These are phyloP conservation scores for Synodontis membranacea DNA, from an alignment of 2,113 vertebrate species.

Conservation along the genomic window DNA sequence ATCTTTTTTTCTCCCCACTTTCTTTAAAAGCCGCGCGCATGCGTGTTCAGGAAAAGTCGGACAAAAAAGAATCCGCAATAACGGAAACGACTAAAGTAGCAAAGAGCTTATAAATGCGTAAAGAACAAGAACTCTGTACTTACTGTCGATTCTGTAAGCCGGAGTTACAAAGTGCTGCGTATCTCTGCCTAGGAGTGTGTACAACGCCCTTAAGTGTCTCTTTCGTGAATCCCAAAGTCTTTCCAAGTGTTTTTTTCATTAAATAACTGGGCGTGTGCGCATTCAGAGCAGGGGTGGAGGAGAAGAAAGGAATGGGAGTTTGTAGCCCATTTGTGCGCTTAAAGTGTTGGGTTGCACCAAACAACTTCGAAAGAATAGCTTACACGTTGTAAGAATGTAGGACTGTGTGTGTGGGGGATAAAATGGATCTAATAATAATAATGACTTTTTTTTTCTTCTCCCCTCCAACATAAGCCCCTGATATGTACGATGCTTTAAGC, in stretches of 20 bases:
- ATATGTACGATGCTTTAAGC: no score
- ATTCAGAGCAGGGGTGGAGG: constrained; percentile 55
- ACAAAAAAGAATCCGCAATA: not conserved
- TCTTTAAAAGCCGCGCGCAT: not conserved
- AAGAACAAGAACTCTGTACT: not conserved
- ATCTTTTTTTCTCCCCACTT: no score
- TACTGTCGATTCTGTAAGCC: not conserved
- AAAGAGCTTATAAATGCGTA: not conserved
- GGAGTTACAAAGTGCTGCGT: not conserved
- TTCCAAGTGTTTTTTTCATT: constrained; percentile 55
- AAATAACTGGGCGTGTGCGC: constrained; percentile 73
- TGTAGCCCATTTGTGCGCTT: not conserved
- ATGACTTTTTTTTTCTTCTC: not conserved
- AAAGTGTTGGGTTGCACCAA: not conserved
- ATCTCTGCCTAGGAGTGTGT: not conserved
- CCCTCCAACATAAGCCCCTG: not conserved
- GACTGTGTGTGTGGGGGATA: not conserved
- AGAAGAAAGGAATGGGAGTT: constrained; percentile 31
- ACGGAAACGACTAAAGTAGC: not conserved
- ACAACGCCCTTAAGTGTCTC: constrained; percentile 54
- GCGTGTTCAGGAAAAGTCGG: not conserved
- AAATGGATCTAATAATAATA: not conserved
- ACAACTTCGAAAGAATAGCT: not conserved
- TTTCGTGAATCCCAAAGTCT: constrained; percentile 70
- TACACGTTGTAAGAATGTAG: not conserved